phyloP scores from a whole-genome alignment of 2,113 vertebrate species.

The Tychaedon coryphoeus region DNA sequence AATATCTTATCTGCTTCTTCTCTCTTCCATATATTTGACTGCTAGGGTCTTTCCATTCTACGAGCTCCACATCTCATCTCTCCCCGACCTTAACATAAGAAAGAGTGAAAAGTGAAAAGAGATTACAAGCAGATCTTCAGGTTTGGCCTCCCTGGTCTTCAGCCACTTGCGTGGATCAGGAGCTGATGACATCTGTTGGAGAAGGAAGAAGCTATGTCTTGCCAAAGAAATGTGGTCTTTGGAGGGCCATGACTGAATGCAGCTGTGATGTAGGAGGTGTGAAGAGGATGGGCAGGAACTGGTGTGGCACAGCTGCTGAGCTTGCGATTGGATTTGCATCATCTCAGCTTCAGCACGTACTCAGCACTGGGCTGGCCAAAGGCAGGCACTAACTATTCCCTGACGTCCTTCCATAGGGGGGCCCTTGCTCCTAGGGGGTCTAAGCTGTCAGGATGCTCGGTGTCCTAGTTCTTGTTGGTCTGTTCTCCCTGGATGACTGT shows the following conservation, averaged over 20 bases:
- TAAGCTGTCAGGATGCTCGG: background rate
- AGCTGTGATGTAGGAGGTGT: constrained; percentile 14
- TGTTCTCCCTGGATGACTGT: background rate
- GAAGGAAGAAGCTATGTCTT: background rate
- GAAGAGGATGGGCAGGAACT: background rate
- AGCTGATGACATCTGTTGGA: background rate
- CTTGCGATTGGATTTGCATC: background rate
- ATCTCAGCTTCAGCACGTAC: background rate
- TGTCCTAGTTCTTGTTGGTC: background rate
- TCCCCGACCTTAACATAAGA: background rate
- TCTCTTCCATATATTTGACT: background rate
- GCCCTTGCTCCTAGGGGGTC: background rate
- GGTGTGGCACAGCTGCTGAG: background rate
- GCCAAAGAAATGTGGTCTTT: background rate
- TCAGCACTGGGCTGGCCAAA: background rate
- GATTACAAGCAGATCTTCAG: background rate
- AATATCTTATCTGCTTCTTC: background rate
- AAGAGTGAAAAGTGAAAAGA: background rate
- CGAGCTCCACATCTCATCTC: background rate
- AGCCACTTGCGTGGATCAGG: background rate
- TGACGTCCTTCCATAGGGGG: background rate
- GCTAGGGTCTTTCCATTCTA: background rate
- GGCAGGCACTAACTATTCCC: background rate
- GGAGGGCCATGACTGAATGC: background rate
- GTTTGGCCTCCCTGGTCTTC: background rate